Base-by-base conservation (phyloP, 1,140 invertebrate species). In the Orchestia grillus region DNA sequence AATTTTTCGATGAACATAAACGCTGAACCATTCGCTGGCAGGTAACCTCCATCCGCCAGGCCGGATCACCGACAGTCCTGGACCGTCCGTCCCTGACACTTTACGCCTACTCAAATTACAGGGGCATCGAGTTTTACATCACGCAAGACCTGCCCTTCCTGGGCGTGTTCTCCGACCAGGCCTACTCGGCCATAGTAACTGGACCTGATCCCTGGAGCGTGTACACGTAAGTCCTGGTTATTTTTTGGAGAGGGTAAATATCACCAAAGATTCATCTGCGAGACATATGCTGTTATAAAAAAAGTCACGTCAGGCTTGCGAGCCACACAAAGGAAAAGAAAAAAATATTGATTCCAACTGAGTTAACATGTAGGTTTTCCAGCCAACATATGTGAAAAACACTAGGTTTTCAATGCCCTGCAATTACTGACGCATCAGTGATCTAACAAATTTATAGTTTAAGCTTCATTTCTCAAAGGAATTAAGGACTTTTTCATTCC, bases 131-230 rank as follows among this genome's bases (percentile, higher is more conserved):
- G 36, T 45, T 94, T 40, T 94, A 94, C 44, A 94, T 94, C 92
- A 94, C 92, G 36, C 8, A 94, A 44, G 92, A 94, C 92, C 44
- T 94, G 3, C 92, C 92, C 92, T 94, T 94, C 44, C 92, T 94
- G 0, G 92, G 92, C 3, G 44, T 94, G 40, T 94, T 94, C 92
- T 45, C 92, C 15, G 92, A 94, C 44, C 44, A 94, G 44, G 43
- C 92, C 3, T 94, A 94, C 44, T 94, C 92, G 0, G 92, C 92
- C 36, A 40, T 94, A 19, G 92, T 94, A 44, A 94, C 92, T 45
- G 92, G 92, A 11, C 44, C 92, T 44, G 43, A 45, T 8, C 92
- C 92, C 36, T 94, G 92, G 92, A 45, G 41, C 40, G 92, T 94
- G 6, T 94, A 94, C 36, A 94, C 92, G 92, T 94, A 40, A 44